These are phyloP conservation scores for Drosophila affinis DNA, from an alignment of 2,888 invertebrate species.

Conservation along the genomic window DNA sequence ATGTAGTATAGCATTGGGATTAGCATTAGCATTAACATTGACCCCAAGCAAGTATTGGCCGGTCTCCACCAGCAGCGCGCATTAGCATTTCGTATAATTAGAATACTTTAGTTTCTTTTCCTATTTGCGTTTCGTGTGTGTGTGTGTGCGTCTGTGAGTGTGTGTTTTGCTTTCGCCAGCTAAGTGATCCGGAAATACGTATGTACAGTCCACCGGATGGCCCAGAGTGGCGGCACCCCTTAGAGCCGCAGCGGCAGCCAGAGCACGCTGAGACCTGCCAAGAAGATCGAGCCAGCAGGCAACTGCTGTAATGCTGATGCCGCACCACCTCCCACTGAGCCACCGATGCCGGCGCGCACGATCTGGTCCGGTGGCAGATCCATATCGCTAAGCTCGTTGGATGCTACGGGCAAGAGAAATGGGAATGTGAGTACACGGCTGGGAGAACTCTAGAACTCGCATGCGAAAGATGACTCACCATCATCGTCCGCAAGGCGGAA, in stretches of 20 bases:
- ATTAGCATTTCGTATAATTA: conserved; percentile 73
- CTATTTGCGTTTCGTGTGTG: conserved; percentile 45
- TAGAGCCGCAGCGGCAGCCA: conserved; percentile 52
- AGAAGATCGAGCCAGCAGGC: conserved; percentile 8
- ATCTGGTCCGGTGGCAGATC: conserved; percentile 70
- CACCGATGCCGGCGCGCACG: conserved; percentile 72
- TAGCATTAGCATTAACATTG: conserved; percentile 44
- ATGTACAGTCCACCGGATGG: conserved; percentile 44
- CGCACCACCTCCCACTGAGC: conserved; percentile 32
- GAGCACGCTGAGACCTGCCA: conserved; percentile 26
- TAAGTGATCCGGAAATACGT: conserved; percentile 51
- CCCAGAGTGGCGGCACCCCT: conserved; percentile 17
- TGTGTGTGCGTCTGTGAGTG: conserved; percentile 11
- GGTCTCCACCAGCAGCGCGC: conserved; percentile 30
- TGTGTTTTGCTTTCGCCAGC: conserved; percentile 16
- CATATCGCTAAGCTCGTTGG: conserved; percentile 32
- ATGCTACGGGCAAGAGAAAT: conserved; percentile 21
- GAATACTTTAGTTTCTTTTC: conserved; percentile 67
- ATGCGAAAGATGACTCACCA: conserved; percentile 35
- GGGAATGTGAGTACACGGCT: neutral
- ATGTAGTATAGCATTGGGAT: neutral
- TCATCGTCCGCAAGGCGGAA: conserved; percentile 68
- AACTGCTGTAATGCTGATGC: conserved; percentile 17
- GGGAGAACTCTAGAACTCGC: neutral
- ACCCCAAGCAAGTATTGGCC: conserved; percentile 44